A percentile compares a stretch with the other conserved stretches of the same genome.
These are phyloP conservation scores for Scotopteryx bipunctaria DNA, from an alignment of 2,888 invertebrate species.

Conservation along the genomic window DNA sequence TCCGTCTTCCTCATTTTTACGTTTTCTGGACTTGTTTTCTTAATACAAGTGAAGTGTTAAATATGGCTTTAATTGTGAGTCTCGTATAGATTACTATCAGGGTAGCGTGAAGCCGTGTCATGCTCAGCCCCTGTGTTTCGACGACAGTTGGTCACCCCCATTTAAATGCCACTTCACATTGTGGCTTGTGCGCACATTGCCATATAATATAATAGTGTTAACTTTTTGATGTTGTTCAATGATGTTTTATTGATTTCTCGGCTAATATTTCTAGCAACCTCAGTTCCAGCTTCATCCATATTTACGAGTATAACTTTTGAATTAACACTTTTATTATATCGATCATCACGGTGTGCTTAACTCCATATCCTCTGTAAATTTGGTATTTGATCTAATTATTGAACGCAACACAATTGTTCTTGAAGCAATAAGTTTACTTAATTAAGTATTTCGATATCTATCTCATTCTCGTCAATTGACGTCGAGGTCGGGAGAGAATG, in stretches of 20 bases:
- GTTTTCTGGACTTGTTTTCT: conserved; percentile 44
- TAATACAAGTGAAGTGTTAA: conserved; percentile 64
- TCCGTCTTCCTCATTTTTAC: too few species aligned
- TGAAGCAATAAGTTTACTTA: conserved; percentile 42
- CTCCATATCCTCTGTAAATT: conserved; percentile 3
- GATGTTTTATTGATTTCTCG: conserved; percentile 34
- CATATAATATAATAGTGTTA: conserved; percentile 65
- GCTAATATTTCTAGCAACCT: too few species aligned
- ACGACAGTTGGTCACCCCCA: conserved; percentile 83
- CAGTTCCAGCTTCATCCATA: too few species aligned
- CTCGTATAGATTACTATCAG: conserved; percentile 78
- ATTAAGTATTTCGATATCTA: conserved; percentile 55
- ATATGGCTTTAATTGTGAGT: conserved; percentile 74
- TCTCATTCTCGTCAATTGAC: conserved; percentile 70
- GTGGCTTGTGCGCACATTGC: conserved; percentile 79
- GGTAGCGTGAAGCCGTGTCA: conserved; percentile 74
- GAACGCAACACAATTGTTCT: conserved; percentile 24
- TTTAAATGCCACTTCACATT: conserved; percentile 80
- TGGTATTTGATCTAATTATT: conserved; percentile 15
- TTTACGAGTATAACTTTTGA: too few species aligned
- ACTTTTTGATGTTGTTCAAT: conserved; percentile 63
- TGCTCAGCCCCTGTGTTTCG: conserved; percentile 72
- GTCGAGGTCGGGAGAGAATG: conserved; percentile 69
- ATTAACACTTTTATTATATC: neutral
- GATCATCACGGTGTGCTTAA: neutral